These are phyloP conservation scores for Microhierax caerulescens DNA, from an alignment of 2,797 vertebrate species.

Conservation along the genomic window DNA sequence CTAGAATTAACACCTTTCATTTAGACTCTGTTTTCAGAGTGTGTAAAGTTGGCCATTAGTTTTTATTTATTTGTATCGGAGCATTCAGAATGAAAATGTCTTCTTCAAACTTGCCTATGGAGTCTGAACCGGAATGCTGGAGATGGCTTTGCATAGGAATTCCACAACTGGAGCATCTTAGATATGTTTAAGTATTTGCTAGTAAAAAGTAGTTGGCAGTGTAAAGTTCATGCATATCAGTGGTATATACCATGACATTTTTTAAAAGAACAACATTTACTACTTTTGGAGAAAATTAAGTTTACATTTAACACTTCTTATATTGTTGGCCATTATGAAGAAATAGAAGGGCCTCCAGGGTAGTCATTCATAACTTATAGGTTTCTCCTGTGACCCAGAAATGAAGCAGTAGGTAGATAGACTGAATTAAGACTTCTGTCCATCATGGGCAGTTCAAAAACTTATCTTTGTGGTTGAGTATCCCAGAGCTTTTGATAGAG, in stretches of 20 bases:
- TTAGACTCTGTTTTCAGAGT: not conserved
- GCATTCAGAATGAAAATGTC: not conserved
- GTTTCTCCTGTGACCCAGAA: not conserved
- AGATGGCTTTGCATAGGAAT: not conserved
- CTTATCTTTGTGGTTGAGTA: not conserved
- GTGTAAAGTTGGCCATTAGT: not conserved
- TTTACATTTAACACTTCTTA: not conserved
- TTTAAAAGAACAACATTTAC: not conserved
- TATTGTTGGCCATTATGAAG: not conserved
- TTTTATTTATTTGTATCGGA: not conserved
- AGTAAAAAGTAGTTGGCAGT: not conserved
- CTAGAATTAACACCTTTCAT: not conserved
- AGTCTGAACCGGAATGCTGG: not conserved
- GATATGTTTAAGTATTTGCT: not conserved
- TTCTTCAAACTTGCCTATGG: not conserved
- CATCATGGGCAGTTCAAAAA: not conserved
- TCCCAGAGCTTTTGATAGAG: not conserved
- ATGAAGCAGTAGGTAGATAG: not conserved
- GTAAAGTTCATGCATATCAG: not conserved
- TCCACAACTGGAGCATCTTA: not conserved
- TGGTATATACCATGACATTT: not conserved
- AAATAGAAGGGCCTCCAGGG: not conserved
- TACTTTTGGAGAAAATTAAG: not conserved
- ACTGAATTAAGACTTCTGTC: not conserved
- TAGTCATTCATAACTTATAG: not conserved